A percentile compares a stretch with the other conserved stretches of the same genome.
phyloP scores from a whole-genome alignment of 2,113 vertebrate species.

The Phrynocephalus versicolor region DNA sequence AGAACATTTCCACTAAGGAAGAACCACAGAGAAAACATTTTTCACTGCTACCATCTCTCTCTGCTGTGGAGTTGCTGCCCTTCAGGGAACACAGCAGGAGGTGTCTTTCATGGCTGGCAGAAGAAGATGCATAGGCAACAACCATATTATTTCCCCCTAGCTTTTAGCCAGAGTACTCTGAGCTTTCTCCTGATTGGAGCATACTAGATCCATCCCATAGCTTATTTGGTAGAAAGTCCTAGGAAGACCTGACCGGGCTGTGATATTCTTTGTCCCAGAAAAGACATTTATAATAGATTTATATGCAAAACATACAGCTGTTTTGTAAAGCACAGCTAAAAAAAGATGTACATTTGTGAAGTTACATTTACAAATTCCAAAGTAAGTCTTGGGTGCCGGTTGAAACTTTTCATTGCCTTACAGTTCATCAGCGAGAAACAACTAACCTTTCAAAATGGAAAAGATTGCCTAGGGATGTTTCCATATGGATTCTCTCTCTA shows the following conservation, averaged over 20 bases:
- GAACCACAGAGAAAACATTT: no score
- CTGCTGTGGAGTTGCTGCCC: no score
- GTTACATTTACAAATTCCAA: slow-evolving; percentile 39
- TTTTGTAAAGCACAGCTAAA: slow-evolving; percentile 12
- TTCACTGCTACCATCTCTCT: no score
- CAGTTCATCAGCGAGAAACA: slow-evolving; percentile 56
- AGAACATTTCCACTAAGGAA: neutral
- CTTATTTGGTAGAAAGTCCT: neutral
- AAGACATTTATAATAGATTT: neutral
- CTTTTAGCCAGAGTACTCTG: neutral
- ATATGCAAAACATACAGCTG: slow-evolving; percentile 25
- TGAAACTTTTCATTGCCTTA: slow-evolving; percentile 44
- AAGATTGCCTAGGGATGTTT: slow-evolving; percentile 43
- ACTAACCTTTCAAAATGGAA: slow-evolving; percentile 44
- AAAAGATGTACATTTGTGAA: neutral
- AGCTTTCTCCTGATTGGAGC: neutral
- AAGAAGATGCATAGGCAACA: neutral
- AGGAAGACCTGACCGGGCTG: neutral
- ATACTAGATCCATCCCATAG: neutral
- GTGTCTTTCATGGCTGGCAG: neutral
- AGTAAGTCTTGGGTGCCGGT: slow-evolving; percentile 34
- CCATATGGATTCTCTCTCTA: slow-evolving; percentile 19
- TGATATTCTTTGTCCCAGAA: neutral
- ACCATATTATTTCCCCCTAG: neutral
- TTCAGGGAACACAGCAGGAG: neutral